Percentiles rank a stretch among this genome's conserved stretches.
These are phyloP conservation scores for Bathynomus jamesi DNA, from an alignment of 1,140 invertebrate genomes.

Conservation along the genomic window DNA sequence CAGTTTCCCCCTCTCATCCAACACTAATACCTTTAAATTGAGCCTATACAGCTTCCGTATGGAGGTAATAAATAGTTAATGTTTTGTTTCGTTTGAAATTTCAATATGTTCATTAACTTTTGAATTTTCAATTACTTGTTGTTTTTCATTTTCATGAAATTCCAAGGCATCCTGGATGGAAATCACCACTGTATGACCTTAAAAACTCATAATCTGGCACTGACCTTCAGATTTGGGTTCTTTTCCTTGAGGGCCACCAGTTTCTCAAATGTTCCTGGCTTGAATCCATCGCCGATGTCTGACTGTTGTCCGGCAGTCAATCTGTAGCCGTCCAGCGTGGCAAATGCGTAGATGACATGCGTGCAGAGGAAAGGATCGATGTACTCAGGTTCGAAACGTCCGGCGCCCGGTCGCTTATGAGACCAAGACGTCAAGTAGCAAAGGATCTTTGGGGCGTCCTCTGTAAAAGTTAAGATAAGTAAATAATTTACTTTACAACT, in stretches of 20 bases:
- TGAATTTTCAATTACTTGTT: no score
- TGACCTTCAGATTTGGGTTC: slow-evolving; percentile 78
- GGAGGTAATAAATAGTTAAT: no score
- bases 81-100: no score
- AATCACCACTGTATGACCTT: no score
- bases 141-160: no score
- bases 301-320: slow-evolving; percentile 62
- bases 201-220: not conserved
- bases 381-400: slow-evolving; percentile 78
- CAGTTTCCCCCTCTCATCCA: no score
- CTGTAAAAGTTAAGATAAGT: slow-evolving; percentile 11
- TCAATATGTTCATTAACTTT: no score
- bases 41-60: no score
- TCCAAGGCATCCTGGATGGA: no score
- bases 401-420: slow-evolving; percentile 71
- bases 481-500: not conserved
- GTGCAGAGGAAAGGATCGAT: slow-evolving; percentile 79
- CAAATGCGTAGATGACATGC: slow-evolving; percentile 88
- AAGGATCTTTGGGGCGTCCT: slow-evolving; percentile 59
- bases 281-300: slow-evolving; percentile 48
- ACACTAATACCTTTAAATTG: no score
- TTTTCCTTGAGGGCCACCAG: slow-evolving; percentile 74
- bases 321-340: slow-evolving; percentile 58
- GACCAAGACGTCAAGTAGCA: slow-evolving; percentile 95
- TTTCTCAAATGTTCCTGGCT: slow-evolving; percentile 67